These are phyloP conservation scores for Ahaetulla prasina DNA, from an alignment of 2,113 vertebrate species.

Conservation along the genomic window DNA sequence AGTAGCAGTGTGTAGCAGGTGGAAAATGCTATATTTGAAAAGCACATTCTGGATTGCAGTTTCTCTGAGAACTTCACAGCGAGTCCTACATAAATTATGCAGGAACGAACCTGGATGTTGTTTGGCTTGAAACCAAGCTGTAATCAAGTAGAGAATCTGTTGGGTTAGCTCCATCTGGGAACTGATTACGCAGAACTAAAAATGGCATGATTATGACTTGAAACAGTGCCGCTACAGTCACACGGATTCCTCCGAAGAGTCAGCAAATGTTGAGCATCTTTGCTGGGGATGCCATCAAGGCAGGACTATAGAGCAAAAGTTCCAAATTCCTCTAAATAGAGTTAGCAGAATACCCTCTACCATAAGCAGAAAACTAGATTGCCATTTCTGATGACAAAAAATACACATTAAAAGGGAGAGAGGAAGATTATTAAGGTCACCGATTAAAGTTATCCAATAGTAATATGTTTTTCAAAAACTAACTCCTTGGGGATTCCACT, in stretches of 20 bases:
- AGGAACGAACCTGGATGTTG: not conserved
- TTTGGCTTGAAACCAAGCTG: not conserved
- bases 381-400: not conserved
- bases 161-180: not conserved
- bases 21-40: not conserved
- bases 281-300: not conserved
- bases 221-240: not conserved
- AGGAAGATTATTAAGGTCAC: not conserved
- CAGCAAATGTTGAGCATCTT: not conserved
- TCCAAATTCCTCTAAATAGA: not conserved
- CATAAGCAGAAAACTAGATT: not conserved
- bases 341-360: not conserved
- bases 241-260: not conserved
- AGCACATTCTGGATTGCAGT: not conserved
- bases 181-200: not conserved
- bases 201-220: not conserved
- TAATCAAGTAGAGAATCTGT: not conserved
- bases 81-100: not conserved
- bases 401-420: not conserved
- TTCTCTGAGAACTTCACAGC: not conserved
- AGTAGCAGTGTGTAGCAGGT: not conserved
- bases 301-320: not conserved
- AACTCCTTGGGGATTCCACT: not conserved
- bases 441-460: not conserved
- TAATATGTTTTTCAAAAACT: not conserved